Evolutionary conservation across 2,113 vertebrate species (phyloP).

Genomic region (Cnemophilus loriae): DNA sequence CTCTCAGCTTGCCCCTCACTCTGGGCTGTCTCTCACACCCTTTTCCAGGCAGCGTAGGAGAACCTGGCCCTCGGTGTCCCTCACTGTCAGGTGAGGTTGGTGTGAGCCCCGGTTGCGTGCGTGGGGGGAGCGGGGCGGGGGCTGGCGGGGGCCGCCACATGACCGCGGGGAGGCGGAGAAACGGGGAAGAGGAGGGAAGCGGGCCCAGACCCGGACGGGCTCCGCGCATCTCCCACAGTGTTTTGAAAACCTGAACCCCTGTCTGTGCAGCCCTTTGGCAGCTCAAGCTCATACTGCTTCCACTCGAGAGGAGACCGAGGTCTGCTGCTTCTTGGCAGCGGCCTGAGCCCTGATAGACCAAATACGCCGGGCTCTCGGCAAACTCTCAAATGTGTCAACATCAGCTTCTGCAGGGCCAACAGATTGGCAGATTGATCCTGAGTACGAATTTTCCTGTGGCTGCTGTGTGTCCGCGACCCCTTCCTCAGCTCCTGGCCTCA

Average conservation of each 20-base stretch:
- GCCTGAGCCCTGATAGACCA: background rate
- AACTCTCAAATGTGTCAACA: background rate
- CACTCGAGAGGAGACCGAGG: background rate
- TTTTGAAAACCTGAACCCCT: background rate
- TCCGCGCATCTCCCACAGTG: background rate
- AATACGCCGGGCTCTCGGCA: background rate
- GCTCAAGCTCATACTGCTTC: background rate
- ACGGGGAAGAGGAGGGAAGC: conserved; percentile 3
- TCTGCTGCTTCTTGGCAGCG: background rate
- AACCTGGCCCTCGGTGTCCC: conserved; percentile 28
- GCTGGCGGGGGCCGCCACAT: conserved; percentile 51
- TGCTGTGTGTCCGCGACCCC: accelerated
- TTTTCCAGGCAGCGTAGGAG: background rate
- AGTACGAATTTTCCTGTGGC: background rate
- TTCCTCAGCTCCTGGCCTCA: background rate
- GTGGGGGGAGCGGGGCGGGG: background rate
- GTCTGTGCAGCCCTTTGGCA: background rate
- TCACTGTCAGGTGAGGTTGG: conserved; percentile 39
- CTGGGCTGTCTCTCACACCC: background rate
- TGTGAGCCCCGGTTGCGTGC: background rate
- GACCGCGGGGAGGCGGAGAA: conserved; percentile 40
- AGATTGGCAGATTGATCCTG: background rate
- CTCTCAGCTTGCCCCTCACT: background rate
- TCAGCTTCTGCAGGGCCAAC: background rate
- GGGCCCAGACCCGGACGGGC: background rate